These are phyloP conservation scores for Poeciliopsis prolifica DNA, from an alignment of 2,113 vertebrate genomes.

Conservation along the genomic window DNA sequence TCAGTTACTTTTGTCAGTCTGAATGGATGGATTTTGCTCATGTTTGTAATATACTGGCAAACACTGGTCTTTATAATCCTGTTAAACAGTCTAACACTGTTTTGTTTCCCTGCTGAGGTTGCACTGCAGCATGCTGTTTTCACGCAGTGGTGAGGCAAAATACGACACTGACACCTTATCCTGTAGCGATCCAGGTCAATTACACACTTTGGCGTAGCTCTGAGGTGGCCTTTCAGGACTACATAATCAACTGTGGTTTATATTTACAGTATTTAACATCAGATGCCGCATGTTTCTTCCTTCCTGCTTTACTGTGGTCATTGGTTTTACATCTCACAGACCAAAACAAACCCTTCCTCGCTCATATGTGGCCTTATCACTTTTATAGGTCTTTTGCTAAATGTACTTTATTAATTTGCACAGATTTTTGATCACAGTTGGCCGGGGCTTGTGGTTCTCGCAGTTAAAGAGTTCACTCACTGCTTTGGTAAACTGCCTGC, in stretches of 20 bases:
- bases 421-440: background rate
- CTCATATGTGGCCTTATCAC: constrained; percentile 6
- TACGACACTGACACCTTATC: constrained; percentile 4
- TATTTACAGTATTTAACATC: constrained; percentile 4
- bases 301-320: background rate
- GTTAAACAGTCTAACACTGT: background rate
- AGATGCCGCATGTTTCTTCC: background rate
- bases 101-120: background rate
- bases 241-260: constrained; percentile 1
- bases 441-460: constrained; percentile 24
- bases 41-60: background rate
- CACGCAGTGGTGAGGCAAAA: background rate
- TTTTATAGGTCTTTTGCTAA: background rate
- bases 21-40: background rate
- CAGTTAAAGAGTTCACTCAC: constrained; percentile 20
- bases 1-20: background rate
- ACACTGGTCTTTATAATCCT: background rate
- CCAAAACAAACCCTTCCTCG: background rate
- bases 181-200: background rate
- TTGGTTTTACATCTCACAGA: background rate
- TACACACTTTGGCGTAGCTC: background rate
- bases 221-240: background rate
- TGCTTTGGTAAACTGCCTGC: constrained; percentile 43
- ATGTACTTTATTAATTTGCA: background rate
- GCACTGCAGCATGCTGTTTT: background rate